These are phyloP conservation scores for Sclerurus mexicanus DNA, from an alignment of 2,113 vertebrate genomes.

Conservation along the genomic window DNA sequence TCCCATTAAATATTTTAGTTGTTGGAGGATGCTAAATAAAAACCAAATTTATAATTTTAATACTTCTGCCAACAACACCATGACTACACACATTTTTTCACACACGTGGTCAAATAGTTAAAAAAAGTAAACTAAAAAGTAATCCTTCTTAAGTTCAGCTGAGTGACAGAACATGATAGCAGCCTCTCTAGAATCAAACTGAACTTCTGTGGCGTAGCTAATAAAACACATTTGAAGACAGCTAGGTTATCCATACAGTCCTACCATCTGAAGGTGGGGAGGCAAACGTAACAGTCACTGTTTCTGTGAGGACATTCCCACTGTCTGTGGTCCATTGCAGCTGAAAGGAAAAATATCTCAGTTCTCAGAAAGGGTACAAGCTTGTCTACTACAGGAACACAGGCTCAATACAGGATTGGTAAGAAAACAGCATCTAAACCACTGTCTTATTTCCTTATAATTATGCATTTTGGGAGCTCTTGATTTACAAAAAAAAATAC, in stretches of 20 bases:
- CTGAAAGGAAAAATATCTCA: slow-evolving; percentile 61
- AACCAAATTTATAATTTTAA: neutral
- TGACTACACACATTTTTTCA: rapidly evolving
- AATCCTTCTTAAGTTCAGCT: neutral
- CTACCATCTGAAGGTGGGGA: slow-evolving; percentile 75
- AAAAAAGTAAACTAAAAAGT: neutral
- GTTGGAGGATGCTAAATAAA: neutral
- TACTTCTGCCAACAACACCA: neutral
- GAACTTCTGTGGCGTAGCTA: neutral
- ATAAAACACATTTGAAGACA: neutral
- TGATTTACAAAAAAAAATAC: neutral
- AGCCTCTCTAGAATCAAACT: neutral
- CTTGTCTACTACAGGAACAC: neutral
- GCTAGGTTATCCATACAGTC: slow-evolving; percentile 8
- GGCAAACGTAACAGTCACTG: slow-evolving; percentile 81
- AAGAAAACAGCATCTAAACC: neutral
- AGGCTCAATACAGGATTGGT: neutral
- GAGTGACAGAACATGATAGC: neutral
- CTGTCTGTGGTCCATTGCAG: slow-evolving; percentile 79
- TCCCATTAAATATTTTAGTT: neutral
- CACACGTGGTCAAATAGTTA: neutral
- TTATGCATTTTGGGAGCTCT: neutral
- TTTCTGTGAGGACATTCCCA: slow-evolving; percentile 79
- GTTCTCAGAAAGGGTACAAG: neutral
- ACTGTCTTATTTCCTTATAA: neutral